phyloP scores from a whole-genome alignment of 2,888 invertebrate species.

The Operophtera brumata region DNA sequence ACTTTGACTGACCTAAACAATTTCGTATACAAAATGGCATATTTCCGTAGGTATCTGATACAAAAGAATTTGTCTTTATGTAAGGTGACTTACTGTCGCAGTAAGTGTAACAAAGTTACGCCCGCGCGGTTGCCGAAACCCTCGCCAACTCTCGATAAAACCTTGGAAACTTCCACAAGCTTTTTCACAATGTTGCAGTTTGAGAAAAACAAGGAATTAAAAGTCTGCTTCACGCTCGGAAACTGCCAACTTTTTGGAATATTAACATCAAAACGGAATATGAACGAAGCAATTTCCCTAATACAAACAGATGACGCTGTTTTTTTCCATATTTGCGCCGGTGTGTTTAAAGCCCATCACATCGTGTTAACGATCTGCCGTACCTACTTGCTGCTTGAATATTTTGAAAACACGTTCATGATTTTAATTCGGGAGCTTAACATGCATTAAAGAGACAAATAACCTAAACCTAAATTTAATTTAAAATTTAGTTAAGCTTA shows the following conservation, averaged over 20 bases:
- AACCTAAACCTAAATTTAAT: too few relatives aligned
- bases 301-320: slow-evolving; percentile 26
- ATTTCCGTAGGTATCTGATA: slow-evolving; percentile 47
- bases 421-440: background rate
- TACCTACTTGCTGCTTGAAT: slow-evolving; percentile 18
- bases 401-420: slow-evolving; percentile 2
- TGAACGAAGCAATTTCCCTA: slow-evolving; percentile 29
- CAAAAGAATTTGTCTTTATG: slow-evolving; percentile 62
- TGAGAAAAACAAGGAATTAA: slow-evolving; percentile 52
- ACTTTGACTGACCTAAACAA: background rate
- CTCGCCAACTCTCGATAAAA: slow-evolving; percentile 53
- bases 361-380: slow-evolving; percentile 5
- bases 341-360: slow-evolving; percentile 16
- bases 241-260: slow-evolving; percentile 38
- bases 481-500: background rate
- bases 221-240: slow-evolving; percentile 37
- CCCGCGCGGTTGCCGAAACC: slow-evolving; percentile 50
- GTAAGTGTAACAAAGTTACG: slow-evolving; percentile 62
- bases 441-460: background rate
- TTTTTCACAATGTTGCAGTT: slow-evolving; percentile 57
- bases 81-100: slow-evolving; percentile 57
- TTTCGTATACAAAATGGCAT: background rate
- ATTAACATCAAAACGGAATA: slow-evolving; percentile 33
- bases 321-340: slow-evolving; percentile 25
- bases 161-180: slow-evolving; percentile 52